phyloP scores from a whole-genome alignment of 2,113 vertebrate species.

The Gobiocypris rarus region DNA sequence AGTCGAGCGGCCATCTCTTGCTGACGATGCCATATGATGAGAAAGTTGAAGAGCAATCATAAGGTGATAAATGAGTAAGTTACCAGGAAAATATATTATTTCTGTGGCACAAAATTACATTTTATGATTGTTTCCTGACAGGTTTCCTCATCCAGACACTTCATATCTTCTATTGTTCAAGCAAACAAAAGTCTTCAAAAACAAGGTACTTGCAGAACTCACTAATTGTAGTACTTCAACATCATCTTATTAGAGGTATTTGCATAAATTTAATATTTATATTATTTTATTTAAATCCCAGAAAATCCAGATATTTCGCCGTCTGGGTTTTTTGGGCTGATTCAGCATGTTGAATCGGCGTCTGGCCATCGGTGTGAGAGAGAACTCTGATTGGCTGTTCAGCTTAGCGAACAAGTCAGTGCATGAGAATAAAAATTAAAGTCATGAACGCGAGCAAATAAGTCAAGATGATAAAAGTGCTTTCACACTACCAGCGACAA shows the following conservation, averaged over 20 bases:
- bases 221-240: too few relatives aligned
- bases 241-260: too few relatives aligned
- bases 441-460: too few relatives aligned
- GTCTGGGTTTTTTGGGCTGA: too few relatives aligned
- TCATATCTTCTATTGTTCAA: background rate
- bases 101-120: background rate
- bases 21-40: background rate
- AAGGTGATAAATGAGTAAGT: background rate
- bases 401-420: too few relatives aligned
- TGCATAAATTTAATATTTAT: background rate
- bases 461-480: too few relatives aligned
- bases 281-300: background rate
- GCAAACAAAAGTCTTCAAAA: background rate
- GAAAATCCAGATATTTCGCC: background rate
- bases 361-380: too few relatives aligned
- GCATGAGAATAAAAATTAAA: too few relatives aligned
- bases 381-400: too few relatives aligned
- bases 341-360: too few relatives aligned
- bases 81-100: background rate
- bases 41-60: background rate
- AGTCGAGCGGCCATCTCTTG: background rate
- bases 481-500: too few relatives aligned
- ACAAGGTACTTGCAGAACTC: too few relatives aligned
- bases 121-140: slow-evolving; percentile 37
- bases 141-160: background rate